Evolutionary conservation across 2,888 invertebrate species (phyloP).

Genomic region (Drosophila pseudotakahashii): DNA sequence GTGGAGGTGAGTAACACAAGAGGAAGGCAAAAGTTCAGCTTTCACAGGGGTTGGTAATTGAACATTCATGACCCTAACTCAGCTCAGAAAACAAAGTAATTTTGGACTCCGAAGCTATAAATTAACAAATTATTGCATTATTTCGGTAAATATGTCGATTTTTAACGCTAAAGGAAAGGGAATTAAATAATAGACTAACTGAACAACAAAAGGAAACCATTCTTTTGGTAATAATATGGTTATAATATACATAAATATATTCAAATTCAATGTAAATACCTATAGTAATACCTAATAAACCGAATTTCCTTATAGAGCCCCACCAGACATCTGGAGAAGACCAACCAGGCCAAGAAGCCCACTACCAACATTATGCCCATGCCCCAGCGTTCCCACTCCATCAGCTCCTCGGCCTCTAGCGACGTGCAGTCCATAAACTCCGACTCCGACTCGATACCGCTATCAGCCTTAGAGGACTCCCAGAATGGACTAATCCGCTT

Average conservation of each 20-base stretch:
- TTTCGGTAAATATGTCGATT: no score
- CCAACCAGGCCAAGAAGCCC: constrained; percentile 28
- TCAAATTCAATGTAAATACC: no score
- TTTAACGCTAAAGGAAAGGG: no score
- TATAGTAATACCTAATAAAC: no score
- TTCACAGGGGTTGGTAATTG: not conserved
- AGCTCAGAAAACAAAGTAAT: not conserved
- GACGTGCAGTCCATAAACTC: constrained; percentile 64
- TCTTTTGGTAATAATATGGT: no score
- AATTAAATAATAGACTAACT: no score
- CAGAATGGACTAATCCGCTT: constrained; percentile 19
- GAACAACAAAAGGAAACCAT: no score
- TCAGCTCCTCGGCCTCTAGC: constrained; percentile 68
- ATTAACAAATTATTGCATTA: no score
- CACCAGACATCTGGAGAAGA: constrained; percentile 23
- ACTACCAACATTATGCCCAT: constrained; percentile 31
- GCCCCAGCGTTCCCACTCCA: constrained; percentile 69
- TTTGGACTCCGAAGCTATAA: not conserved
- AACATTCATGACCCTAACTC: not conserved
- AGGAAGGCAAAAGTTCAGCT: not conserved
- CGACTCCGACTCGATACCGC: constrained; percentile 60
- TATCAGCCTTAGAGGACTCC: constrained; percentile 44
- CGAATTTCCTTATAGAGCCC: not conserved
- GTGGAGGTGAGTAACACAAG: constrained; percentile 53
- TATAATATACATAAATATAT: no score